These are phyloP conservation scores for Rhyacophila evoluta DNA, from an alignment of 2,888 invertebrate genomes.

Conservation along the genomic window DNA sequence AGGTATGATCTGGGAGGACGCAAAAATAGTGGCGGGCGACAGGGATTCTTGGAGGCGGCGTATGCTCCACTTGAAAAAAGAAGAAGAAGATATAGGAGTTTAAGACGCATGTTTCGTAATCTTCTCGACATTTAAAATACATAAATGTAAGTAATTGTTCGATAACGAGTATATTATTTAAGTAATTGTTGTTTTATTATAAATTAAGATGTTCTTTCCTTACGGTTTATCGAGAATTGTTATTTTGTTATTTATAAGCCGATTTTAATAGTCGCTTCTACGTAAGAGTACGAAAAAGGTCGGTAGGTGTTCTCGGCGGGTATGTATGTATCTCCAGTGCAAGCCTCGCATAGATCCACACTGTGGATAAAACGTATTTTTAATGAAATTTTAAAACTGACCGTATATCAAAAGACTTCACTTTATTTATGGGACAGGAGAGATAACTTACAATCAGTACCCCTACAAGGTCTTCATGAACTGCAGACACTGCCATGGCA, in stretches of 20 bases:
- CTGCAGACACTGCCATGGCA: background rate
- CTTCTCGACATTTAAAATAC: no score
- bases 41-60: no score
- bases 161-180: no score
- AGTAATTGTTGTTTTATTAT: no score
- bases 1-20: no score
- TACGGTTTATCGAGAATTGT: background rate
- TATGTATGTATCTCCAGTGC: background rate
- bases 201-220: background rate
- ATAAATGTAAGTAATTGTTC: no score
- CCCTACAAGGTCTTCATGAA: background rate
- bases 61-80: no score
- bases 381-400: slow-evolving; percentile 10
- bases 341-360: slow-evolving; percentile 3
- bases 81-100: no score
- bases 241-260: slow-evolving; percentile 3
- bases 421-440: slow-evolving; percentile 3
- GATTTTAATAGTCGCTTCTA: slow-evolving; percentile 16
- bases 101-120: no score
- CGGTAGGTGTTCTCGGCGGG: background rate
- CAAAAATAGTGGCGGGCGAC: no score
- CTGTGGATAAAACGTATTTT: slow-evolving; percentile 4
- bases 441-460: no score
- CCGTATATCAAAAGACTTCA: background rate
- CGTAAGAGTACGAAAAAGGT: background rate